Evolutionary conservation across 2,797 vertebrate species (phyloP).

Genomic region (Threskiornis aethiopicus): DNA sequence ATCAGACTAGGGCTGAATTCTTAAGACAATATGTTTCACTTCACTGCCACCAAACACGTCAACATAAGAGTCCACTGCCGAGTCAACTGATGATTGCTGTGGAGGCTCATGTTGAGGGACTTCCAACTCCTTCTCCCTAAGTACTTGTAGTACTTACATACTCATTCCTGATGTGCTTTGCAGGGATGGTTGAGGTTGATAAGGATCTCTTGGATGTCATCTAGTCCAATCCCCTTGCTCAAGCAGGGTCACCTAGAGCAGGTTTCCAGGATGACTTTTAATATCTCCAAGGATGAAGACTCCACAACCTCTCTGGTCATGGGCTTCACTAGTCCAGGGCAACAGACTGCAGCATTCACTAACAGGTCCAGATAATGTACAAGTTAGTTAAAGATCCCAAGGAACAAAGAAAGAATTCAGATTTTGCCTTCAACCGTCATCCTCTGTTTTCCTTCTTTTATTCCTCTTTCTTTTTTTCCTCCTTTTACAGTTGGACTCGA

Average conservation of each 20-base stretch:
- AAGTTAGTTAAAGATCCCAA: background rate
- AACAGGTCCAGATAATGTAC: background rate
- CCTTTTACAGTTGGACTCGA: background rate
- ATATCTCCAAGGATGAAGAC: background rate
- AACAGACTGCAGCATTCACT: background rate
- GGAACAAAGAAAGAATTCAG: background rate
- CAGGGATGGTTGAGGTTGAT: background rate
- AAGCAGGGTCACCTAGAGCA: background rate
- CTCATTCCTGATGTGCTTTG: background rate
- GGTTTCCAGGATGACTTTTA: background rate
- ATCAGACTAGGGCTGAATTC: background rate
- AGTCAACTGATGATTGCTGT: background rate
- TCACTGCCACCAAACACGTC: background rate
- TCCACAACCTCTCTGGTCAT: background rate
- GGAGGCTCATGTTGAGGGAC: background rate
- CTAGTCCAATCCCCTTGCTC: background rate
- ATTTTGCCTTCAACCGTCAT: background rate
- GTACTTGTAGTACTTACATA: background rate
- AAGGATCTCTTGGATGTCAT: background rate
- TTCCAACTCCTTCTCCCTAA: background rate
- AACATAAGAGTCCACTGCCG: background rate
- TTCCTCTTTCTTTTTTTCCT: background rate
- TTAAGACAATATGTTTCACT: background rate
- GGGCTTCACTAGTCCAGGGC: background rate
- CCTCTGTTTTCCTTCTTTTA: background rate